These are phyloP conservation scores for Morus bassanus DNA, from an alignment of 2,797 vertebrate species.

Conservation along the genomic window DNA sequence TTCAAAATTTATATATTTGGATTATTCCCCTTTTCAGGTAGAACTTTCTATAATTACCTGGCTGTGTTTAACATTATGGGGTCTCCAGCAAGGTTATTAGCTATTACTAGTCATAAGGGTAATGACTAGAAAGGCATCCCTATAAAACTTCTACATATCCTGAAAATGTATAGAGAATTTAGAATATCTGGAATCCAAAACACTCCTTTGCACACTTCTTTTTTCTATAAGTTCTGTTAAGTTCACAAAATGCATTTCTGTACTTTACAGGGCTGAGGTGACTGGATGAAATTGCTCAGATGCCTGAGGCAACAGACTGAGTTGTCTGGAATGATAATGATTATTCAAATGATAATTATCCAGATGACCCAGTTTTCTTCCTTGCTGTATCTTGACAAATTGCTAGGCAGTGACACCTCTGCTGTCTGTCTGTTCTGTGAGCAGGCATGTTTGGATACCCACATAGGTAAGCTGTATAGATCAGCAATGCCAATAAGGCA, in stretches of 20 bases:
- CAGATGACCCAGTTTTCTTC: slow-evolving; percentile 49
- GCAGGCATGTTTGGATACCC: background rate
- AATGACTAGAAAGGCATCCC: background rate
- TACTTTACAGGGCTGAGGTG: background rate
- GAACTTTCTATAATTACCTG: background rate
- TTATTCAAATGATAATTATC: slow-evolving; percentile 55
- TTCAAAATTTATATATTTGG: background rate
- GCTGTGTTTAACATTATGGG: background rate
- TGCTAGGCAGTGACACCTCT: background rate
- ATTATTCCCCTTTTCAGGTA: background rate
- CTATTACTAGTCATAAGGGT: background rate
- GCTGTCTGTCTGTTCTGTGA: background rate
- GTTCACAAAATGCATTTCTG: background rate
- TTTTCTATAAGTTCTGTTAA: background rate
- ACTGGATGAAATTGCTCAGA: background rate
- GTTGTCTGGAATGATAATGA: slow-evolving; percentile 52
- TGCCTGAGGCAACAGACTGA: slow-evolving; percentile 36
- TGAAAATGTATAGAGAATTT: background rate
- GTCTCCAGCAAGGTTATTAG: background rate
- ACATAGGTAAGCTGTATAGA: background rate
- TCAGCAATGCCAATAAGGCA: background rate
- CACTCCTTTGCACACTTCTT: background rate
- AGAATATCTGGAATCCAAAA: background rate
- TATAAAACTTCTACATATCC: background rate
- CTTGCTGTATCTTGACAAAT: slow-evolving; percentile 30